Conservation (phyloP, 1,140 invertebrate species). For the Solenopsis fugax region DNA sequence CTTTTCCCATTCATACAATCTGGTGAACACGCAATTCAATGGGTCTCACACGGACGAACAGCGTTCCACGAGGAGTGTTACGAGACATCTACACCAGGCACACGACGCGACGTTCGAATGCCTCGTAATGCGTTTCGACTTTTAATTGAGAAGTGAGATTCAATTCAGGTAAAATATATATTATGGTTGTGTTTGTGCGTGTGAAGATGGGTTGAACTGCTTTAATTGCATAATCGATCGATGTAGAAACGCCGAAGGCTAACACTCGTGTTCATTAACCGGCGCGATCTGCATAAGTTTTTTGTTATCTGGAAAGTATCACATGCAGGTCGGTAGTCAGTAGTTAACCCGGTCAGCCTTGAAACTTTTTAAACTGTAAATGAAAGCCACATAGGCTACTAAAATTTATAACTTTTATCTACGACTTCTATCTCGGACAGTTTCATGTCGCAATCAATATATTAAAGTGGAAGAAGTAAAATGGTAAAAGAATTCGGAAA, state of each 20-base stretch:
- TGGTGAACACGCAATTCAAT: constrained; percentile 47
- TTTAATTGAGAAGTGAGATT: constrained; percentile 44
- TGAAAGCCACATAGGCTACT: background rate
- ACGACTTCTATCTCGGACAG: background rate
- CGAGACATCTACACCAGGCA: background rate
- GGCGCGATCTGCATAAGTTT: constrained; percentile 22
- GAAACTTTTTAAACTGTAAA: constrained; percentile 10
- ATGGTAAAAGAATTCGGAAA: too few relatives aligned
- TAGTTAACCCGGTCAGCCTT: constrained; percentile 14
- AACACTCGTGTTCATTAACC: background rate
- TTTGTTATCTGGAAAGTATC: constrained; percentile 45
- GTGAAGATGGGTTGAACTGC: background rate
- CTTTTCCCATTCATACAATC: background rate
- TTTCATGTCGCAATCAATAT: background rate
- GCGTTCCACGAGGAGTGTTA: background rate
- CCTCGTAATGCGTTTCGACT: constrained; percentile 22
- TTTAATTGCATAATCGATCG: constrained; percentile 16
- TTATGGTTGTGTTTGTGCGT: background rate
- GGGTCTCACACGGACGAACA: background rate
- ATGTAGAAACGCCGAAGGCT: background rate
- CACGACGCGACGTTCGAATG: constrained; percentile 16
- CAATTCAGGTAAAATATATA: constrained; percentile 17
- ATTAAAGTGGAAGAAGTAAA: too few relatives aligned
- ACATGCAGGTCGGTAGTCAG: background rate
- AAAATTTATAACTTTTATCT: constrained; percentile 1